Evolutionary conservation across 92 coral and sea anemone genomes (phyloP).

Genomic region (Palythoa grandiflora): DNA sequence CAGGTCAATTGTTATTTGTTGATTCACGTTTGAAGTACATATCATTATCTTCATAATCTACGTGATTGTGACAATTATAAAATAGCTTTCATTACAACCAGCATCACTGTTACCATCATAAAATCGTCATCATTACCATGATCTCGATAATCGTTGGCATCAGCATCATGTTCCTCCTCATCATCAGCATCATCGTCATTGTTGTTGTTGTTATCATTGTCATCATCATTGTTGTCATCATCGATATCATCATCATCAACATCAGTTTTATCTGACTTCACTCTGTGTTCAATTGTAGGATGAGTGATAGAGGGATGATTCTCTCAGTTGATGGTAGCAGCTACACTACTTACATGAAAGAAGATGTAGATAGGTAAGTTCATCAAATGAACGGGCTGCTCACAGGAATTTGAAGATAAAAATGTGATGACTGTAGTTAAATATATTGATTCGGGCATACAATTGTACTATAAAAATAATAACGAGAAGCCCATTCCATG

Average conservation of each 20-base stretch:
- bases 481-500: too few species aligned
- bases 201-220: background rate
- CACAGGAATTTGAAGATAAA: too few species aligned
- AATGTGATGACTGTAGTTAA: too few species aligned
- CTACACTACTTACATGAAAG: slow-evolving; percentile 97
- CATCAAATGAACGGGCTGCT: background rate
- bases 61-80: background rate
- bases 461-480: too few species aligned
- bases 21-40: background rate
- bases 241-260: background rate
- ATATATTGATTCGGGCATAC: too few species aligned
- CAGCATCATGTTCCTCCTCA: background rate
- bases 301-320: slow-evolving; percentile 97
- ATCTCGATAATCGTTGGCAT: background rate
- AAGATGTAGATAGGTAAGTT: slow-evolving; percentile 92
- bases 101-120: background rate
- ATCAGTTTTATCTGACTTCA: background rate
- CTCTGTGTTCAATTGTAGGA: slow-evolving; percentile 45
- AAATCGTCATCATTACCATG: background rate
- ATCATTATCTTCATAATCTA: background rate
- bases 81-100: background rate
- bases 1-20: background rate
- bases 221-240: background rate
- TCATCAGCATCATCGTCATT: background rate
- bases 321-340: slow-evolving; percentile 91